Evolutionary conservation across 2,888 invertebrate genomes (phyloP), one percentile per base, ranked within the genome.

Genomic region (Chymomyza caudatula): DNA sequence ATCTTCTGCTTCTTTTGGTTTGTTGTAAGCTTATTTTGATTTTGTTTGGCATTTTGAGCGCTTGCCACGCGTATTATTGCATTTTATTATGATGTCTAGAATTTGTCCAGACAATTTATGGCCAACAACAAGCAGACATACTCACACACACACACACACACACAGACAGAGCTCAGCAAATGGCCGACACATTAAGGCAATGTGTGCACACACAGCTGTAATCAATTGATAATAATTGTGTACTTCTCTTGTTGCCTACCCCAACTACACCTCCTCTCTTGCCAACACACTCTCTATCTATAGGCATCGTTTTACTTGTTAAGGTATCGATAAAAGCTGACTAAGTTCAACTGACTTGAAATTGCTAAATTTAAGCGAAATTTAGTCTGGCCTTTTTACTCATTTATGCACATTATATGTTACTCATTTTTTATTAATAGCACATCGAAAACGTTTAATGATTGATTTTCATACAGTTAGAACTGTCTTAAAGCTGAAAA

Each of bases 11-110:
- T 59, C 13, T 59, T 59, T 29, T 59, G 49, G 44, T 58, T 58
- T 44, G 25, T 47, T 51, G 4, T 52, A 37, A 67, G 79, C 74
- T 84, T 82, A 74, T 74, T 82, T 79, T 77, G 79, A 79, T 82
- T 78, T 68, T 61, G 60, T 59, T 76, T 67, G 65, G 63, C 67
- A 65, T 58, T 65, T 64, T 67, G 51, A 44, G 62, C 60, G 60
- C 51, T 49, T 65, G 42, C 23, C 25, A 25, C 4, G 2, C 29
- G 29, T 8, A 44, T 82, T 82, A 86, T 86, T 78, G 71, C 77
- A 75, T 73, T 73, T 73, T 74, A 82, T 85, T 86, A 78, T 82
- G 85, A 86, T 85, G 85, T 82, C 82, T 86, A 71, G 66, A 69
- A 71, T 65, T 67, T 62, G 74, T 67, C 71, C 71, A 73, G 82